Evolutionary conservation across 2,888 invertebrate genomes (phyloP).

Genomic region (Hirtodrosophila alboralis): DNA sequence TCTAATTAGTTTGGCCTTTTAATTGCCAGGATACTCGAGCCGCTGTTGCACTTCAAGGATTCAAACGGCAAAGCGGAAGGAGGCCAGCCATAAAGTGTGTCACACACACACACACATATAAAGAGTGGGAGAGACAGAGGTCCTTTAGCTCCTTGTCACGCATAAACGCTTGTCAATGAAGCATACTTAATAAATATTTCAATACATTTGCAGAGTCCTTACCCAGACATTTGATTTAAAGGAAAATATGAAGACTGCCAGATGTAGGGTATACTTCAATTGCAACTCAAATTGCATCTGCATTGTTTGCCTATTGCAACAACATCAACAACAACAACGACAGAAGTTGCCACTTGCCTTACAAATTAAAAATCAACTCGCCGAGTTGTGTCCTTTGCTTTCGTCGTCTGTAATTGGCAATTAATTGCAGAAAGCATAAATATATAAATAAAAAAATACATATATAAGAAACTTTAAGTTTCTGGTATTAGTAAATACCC

Average conservation of each 20-base stretch:
- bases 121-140: neutral
- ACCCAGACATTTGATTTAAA: constrained; percentile 20
- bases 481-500: no score
- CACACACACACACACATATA: constrained; percentile 13
- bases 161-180: constrained; percentile 30
- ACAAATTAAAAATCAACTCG: constrained; percentile 52
- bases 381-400: constrained; percentile 41
- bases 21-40: constrained; percentile 70
- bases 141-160: constrained; percentile 1
- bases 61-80: constrained; percentile 1
- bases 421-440: no score
- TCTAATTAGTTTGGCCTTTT: constrained; percentile 79
- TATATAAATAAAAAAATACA: no score
- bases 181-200: constrained; percentile 34
- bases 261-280: no score
- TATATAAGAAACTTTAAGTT: no score
- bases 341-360: constrained; percentile 31
- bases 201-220: constrained; percentile 11
- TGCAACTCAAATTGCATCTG: constrained; percentile 10
- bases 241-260: constrained; percentile 3
- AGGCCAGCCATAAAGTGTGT: constrained; percentile 53
- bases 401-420: constrained; percentile 53
- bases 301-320: constrained; percentile 6
- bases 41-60: constrained; percentile 23
- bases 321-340: neutral